These are phyloP conservation scores for Nemotelus nigrinus DNA, from an alignment of 2,888 invertebrate genomes.

Conservation along the genomic window DNA sequence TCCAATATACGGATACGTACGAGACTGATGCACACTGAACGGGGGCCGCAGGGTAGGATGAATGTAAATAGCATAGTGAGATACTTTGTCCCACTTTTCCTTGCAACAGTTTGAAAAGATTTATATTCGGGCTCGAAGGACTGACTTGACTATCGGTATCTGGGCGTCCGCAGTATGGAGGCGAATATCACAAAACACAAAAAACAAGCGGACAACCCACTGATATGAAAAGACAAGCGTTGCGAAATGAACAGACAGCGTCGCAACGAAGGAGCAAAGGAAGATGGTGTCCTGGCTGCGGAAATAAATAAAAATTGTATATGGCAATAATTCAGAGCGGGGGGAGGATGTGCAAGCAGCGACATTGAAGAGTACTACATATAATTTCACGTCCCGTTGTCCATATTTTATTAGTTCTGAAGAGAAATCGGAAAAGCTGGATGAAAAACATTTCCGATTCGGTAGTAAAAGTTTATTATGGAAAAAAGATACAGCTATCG, in stretches of 20 bases:
- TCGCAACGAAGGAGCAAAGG: constrained; percentile 1
- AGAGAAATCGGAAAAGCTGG: constrained; percentile 39
- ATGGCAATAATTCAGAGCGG: constrained; percentile 9
- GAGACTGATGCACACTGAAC: neutral
- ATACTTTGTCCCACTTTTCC: constrained; percentile 31
- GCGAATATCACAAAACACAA: constrained; percentile 4
- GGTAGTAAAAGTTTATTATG: constrained; percentile 41
- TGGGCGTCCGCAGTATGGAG: constrained; percentile 23
- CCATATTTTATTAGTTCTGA: constrained; percentile 45
- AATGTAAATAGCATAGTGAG: constrained; percentile 24
- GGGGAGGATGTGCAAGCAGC: constrained; percentile 2
- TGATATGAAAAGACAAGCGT: constrained; percentile 22
- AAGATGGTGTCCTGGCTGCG: constrained; percentile 22
- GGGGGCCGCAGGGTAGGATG: neutral
- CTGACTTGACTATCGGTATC: constrained; percentile 14
- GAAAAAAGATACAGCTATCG: constrained; percentile 11
- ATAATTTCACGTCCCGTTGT: constrained; percentile 42
- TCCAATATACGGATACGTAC: constrained; percentile 20
- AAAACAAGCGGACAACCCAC: constrained; percentile 35
- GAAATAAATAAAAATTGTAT: constrained; percentile 42
- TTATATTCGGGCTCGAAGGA: constrained; percentile 36
- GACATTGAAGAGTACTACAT: constrained; percentile 18
- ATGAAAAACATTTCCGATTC: constrained; percentile 43
- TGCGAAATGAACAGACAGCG: constrained; percentile 22
- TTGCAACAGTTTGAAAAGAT: constrained; percentile 40